A percentile compares a stretch with the other conserved stretches of the same genome.
Conservation (phyloP, 2,888 invertebrate species). For the Nasonia oneida region DNA sequence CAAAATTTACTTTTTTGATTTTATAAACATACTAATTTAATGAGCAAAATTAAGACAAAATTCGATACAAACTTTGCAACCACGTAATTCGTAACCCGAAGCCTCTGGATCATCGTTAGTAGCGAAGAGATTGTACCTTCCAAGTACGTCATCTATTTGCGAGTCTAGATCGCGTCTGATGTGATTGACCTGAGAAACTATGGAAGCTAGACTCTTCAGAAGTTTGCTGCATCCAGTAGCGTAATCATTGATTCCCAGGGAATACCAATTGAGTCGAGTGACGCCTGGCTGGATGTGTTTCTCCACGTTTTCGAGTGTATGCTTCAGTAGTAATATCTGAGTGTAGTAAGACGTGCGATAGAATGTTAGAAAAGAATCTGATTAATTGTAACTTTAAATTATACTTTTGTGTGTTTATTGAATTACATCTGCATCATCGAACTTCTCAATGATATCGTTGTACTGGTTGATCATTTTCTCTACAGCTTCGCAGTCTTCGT, state of each 20-base stretch:
- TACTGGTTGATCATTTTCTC: constrained; percentile 83
- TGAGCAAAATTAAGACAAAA: not conserved
- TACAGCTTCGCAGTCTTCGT: constrained; percentile 84
- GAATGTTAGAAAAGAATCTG: not conserved
- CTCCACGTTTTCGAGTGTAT: constrained; percentile 86
- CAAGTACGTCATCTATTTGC: constrained; percentile 69
- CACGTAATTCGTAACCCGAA: constrained; percentile 37
- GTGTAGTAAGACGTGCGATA: not conserved
- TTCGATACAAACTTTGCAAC: constrained; percentile 51
- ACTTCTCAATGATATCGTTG: constrained; percentile 83
- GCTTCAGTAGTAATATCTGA: constrained; percentile 85
- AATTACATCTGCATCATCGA: constrained; percentile 86
- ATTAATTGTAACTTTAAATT: not conserved
- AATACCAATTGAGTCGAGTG: constrained; percentile 92
- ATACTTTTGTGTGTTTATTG: not conserved
- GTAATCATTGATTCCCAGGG: constrained; percentile 90
- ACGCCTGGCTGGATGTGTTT: constrained; percentile 89
- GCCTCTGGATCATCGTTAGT: constrained; percentile 46
- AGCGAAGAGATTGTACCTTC: constrained; percentile 71
- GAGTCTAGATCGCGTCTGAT: constrained; percentile 72
- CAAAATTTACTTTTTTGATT: constrained; percentile 24
- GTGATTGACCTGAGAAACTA: constrained; percentile 86
- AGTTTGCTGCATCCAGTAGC: constrained; percentile 81
- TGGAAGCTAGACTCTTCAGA: constrained; percentile 83
- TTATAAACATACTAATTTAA: not conserved